Evolutionary conservation across 2,888 invertebrate species (phyloP), one percentile per base, ranked within the genome.

Genomic region (Polymixis lichenea): DNA sequence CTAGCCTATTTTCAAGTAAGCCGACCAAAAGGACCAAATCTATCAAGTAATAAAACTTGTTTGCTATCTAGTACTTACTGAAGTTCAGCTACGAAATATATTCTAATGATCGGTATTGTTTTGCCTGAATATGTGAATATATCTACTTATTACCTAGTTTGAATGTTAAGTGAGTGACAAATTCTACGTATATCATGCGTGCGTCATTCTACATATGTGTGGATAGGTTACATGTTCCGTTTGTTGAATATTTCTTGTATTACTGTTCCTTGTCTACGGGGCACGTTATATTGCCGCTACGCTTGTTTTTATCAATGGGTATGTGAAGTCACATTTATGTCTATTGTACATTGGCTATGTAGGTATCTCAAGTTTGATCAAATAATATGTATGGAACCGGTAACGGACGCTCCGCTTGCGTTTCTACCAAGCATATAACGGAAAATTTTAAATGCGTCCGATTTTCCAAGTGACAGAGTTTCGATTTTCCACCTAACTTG

Each of bases 201-300:
- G 69, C 65, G 72, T 83, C 69, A 78, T 56, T 70, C 71, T n/a
- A n/a, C n/a, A n/a, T 55, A 32, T 69, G 56, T 77, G 58, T 5
- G 65, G 49, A n/a, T 56, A 32, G 58, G 58, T 58, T 22, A 67
- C 61, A 55, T 60, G 51, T 76, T 77, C 73, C 49, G 75, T 83
- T 73, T n/a, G 66, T 76, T 72, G 71, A 78, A 81, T 77, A 46
- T 70, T 62, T 77, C 74, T 82, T 60, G 79, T 77, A 82, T 77
- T 53, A 70, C 56, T 61, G 76, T 79, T 72, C 74, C 77, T 84
- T 77, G 75, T 55, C 67, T 76, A 77, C 61, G 75, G 74, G 75
- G 76, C 81, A 81, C 73, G 77, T 84, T 82, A 82, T 77, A 81
- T 87, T 91, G 87, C 87, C 88, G 90, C 89, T 90, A 89, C 78